These are phyloP conservation scores for Promerops cafer DNA, from an alignment of 2,113 vertebrate genomes.

Conservation along the genomic window DNA sequence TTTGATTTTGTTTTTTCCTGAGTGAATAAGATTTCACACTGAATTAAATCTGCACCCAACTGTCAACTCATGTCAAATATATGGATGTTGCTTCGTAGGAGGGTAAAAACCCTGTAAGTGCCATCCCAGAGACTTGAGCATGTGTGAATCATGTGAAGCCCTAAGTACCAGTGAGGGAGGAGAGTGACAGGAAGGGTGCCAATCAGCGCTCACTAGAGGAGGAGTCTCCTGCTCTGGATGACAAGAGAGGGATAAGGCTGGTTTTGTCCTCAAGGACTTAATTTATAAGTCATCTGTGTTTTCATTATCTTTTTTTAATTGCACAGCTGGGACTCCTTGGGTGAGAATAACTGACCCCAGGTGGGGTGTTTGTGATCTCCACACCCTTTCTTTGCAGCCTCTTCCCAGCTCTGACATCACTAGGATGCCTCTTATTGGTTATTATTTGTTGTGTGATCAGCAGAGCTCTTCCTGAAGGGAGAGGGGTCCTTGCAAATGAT, in stretches of 20 bases:
- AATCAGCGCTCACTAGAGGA: neutral
- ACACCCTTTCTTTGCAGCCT: neutral
- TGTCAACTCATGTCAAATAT: neutral
- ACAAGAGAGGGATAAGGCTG: neutral
- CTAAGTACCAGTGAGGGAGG: neutral
- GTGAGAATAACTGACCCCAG: neutral
- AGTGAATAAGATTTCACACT: neutral
- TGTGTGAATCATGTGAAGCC: neutral
- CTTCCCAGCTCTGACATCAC: conserved; percentile 12
- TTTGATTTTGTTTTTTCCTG: neutral
- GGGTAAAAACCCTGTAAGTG: neutral
- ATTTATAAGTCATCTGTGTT: neutral
- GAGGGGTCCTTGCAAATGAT: neutral
- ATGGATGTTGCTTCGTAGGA: neutral
- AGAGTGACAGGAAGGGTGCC: neutral
- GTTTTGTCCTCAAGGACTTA: neutral
- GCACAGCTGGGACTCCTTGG: neutral
- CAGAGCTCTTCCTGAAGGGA: neutral
- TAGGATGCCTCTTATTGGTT: neutral
- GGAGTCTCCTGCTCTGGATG: neutral
- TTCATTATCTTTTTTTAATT: neutral
- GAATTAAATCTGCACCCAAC: neutral
- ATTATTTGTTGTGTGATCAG: neutral
- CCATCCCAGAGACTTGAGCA: neutral
- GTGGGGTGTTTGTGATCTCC: neutral